Conservation (phyloP, 1,140 invertebrate genomes). For the Drosophila melanica region DNA sequence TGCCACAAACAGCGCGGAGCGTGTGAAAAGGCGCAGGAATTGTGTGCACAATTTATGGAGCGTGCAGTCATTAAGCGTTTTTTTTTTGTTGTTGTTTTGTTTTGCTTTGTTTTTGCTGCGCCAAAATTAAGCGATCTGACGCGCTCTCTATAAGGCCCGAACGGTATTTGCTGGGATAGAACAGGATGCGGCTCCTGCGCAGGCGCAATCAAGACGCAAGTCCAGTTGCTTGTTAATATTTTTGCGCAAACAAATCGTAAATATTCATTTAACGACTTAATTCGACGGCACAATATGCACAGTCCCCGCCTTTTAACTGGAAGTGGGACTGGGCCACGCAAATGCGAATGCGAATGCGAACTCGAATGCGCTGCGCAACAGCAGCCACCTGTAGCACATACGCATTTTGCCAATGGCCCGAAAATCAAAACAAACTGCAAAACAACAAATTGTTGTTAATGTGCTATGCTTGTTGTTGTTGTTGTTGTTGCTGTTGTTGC, state of each 20-base stretch:
- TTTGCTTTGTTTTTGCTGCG: slow-evolving; percentile 41
- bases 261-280: slow-evolving; percentile 81
- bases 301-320: neutral
- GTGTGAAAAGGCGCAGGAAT: slow-evolving; percentile 68
- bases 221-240: slow-evolving; percentile 49
- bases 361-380: slow-evolving; percentile 10
- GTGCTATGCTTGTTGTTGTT: slow-evolving; percentile 42
- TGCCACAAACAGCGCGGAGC: slow-evolving; percentile 28
- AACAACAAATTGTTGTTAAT: slow-evolving; percentile 67
- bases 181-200: slow-evolving; percentile 8
- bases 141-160: neutral
- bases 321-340: slow-evolving; percentile 45
- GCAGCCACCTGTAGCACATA: slow-evolving; percentile 66
- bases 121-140: slow-evolving; percentile 54
- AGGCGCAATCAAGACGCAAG: slow-evolving; percentile 54
- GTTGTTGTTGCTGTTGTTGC: slow-evolving; percentile 54
- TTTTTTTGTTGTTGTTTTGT: too few relatives aligned
- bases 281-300: slow-evolving; percentile 55
- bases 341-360: neutral
- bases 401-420: slow-evolving; percentile 60
- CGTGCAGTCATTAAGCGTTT: slow-evolving; percentile 69
- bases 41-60: slow-evolving; percentile 56
- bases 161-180: slow-evolving; percentile 1
- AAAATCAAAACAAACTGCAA: slow-evolving; percentile 66
- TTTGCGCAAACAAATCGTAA: slow-evolving; percentile 80